Conservation (phyloP, 2,797 vertebrate species). For the Hybognathus amarus region DNA sequence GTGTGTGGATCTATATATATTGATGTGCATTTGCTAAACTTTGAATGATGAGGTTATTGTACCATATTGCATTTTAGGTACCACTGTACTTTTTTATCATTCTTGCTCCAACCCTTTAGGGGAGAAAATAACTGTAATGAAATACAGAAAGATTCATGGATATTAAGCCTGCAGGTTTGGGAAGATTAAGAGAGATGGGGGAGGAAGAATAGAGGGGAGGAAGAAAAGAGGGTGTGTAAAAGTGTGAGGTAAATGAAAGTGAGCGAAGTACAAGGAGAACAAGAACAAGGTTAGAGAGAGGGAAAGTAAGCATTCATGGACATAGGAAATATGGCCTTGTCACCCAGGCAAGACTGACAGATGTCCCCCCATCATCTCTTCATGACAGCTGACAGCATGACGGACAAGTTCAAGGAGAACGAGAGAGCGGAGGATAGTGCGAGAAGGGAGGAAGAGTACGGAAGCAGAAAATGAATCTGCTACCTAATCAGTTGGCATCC, state of each 20-base stretch:
- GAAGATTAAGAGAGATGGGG: neutral
- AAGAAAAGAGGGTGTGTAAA: constrained; percentile 2
- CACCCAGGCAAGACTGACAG: constrained; percentile 61
- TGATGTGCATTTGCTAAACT: too few relatives aligned
- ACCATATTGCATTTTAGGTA: too few relatives aligned
- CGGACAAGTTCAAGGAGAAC: constrained; percentile 59
- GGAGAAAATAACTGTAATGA: neutral
- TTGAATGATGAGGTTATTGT: too few relatives aligned
- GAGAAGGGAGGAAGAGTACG: constrained; percentile 10
- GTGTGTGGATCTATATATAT: too few relatives aligned
- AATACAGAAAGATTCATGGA: neutral
- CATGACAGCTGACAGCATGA: constrained; percentile 69
- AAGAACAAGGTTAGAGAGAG: constrained; percentile 31
- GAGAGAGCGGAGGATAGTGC: constrained; percentile 20
- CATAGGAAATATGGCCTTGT: constrained; percentile 51
- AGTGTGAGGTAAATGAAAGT: neutral
- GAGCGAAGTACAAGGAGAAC: constrained; percentile 20
- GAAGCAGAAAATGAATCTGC: constrained; percentile 44
- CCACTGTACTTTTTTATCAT: too few relatives aligned
- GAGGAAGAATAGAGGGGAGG: too few relatives aligned
- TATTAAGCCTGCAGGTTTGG: neutral
- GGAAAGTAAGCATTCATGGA: constrained; percentile 51
- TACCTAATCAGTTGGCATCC: constrained; percentile 22
- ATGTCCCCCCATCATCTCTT: constrained; percentile 50
- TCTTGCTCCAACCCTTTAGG: neutral